Evolutionary conservation across 2,113 vertebrate species (phyloP).

Genomic region (Gobiocypris rarus): DNA sequence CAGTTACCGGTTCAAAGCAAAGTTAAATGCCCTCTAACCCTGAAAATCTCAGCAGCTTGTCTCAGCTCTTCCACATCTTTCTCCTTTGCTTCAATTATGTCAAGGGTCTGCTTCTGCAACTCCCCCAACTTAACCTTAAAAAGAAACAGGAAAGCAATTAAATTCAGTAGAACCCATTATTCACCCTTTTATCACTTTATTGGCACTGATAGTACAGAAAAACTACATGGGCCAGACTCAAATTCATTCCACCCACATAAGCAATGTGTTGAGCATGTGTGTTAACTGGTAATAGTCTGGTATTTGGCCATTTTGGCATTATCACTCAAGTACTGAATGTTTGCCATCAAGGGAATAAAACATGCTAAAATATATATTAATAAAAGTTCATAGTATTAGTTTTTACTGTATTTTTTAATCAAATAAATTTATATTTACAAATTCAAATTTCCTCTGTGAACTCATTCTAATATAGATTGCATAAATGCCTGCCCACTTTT

Average conservation of each 20-base stretch:
- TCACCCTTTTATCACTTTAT: not conserved
- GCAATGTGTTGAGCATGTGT: not conserved
- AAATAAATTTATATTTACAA: not conserved
- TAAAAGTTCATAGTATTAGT: not conserved
- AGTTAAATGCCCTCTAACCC: constrained; percentile 13
- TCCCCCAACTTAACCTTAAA: constrained; percentile 43
- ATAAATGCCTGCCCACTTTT: too few species aligned
- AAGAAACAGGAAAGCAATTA: not conserved
- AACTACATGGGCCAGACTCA: not conserved
- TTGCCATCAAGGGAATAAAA: not conserved
- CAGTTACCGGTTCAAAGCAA: not conserved
- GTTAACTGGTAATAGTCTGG: not conserved
- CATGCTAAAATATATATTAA: not conserved
- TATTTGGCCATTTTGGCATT: not conserved
- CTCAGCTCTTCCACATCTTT: constrained; percentile 35
- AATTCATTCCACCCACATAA: not conserved
- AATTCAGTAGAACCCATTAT: not conserved
- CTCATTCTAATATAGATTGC: not conserved
- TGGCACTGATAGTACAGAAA: not conserved
- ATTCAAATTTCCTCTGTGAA: not conserved
- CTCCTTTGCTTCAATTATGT: constrained; percentile 29
- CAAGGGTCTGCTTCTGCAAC: constrained; percentile 12
- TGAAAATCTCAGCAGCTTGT: constrained; percentile 36
- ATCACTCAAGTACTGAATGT: not conserved
- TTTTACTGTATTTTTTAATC: not conserved